A percentile compares a stretch with the other conserved stretches of the same genome.
phyloP scores from a whole-genome alignment of 2,797 vertebrate species.

The Eulemur mongoz region DNA sequence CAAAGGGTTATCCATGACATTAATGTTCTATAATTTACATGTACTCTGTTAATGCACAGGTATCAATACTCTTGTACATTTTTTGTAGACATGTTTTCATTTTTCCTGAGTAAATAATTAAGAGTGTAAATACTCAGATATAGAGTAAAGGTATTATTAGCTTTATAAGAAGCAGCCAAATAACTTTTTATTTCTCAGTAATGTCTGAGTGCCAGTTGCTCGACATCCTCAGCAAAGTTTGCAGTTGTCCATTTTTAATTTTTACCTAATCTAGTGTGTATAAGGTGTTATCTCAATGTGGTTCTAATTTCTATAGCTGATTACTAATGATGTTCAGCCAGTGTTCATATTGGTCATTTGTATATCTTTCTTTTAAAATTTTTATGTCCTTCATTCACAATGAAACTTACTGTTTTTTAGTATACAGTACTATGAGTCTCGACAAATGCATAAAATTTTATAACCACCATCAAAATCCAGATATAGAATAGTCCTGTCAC shows the following conservation, averaged over 20 bases:
- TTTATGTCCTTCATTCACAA: not conserved
- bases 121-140: not conserved
- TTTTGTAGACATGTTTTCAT: not conserved
- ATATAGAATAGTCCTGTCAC: not conserved
- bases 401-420: not conserved
- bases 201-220: not conserved
- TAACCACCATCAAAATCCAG: not conserved
- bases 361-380: not conserved
- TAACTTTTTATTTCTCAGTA: not conserved
- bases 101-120: not conserved
- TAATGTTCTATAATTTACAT: not conserved
- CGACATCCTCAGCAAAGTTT: not conserved
- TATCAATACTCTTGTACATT: not conserved
- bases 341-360: not conserved
- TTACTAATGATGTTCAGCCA: not conserved
- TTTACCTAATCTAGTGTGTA: not conserved
- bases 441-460: not conserved
- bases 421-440: not conserved
- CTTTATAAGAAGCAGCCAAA: not conserved
- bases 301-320: not conserved
- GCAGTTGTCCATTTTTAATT: not conserved
- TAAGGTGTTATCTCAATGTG: not conserved
- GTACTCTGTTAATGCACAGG: not conserved
- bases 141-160: not conserved
- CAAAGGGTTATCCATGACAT: not conserved